A percentile compares a stretch with the other conserved stretches of the same genome.
Conservation (phyloP, 2,113 vertebrate genomes). For the Synodontis membranacea region DNA sequence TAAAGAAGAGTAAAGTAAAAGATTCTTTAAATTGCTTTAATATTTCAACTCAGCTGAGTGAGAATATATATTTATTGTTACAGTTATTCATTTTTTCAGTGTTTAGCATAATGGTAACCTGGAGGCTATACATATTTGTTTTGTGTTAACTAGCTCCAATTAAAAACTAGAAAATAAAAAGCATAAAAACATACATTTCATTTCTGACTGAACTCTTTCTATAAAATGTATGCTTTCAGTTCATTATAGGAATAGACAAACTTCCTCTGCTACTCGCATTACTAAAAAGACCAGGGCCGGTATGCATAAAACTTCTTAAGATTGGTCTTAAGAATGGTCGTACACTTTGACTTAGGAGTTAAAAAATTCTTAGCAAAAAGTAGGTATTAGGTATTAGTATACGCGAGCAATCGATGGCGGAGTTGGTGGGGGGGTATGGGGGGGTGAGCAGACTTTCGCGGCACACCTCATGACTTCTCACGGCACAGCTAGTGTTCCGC, state of each 20-base stretch:
- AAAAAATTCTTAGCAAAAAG: too few species aligned
- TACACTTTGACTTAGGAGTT: too few species aligned
- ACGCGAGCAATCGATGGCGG: too few species aligned
- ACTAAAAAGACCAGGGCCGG: neutral
- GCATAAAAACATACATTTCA: neutral
- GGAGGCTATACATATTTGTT: neutral
- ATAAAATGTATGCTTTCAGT: neutral
- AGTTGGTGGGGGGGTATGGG: too few species aligned
- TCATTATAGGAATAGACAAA: neutral
- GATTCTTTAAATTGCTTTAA: neutral
- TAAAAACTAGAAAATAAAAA: neutral
- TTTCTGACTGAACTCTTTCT: neutral
- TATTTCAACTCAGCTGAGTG: neutral
- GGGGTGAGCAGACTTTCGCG: too few species aligned
- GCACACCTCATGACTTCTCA: too few species aligned
- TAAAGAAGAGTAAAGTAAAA: neutral
- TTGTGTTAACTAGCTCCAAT: neutral
- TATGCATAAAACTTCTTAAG: too few species aligned
- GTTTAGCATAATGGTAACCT: neutral
- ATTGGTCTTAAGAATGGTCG: too few species aligned
- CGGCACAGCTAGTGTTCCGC: too few species aligned
- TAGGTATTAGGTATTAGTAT: too few species aligned
- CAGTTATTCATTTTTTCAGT: neutral
- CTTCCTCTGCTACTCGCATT: neutral
- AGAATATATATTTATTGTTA: conserved; percentile 37